Percentiles rank a stretch among this genome's conserved stretches.
Conservation (phyloP, 2,113 vertebrate species). For the Clarias macrocephalus region DNA sequence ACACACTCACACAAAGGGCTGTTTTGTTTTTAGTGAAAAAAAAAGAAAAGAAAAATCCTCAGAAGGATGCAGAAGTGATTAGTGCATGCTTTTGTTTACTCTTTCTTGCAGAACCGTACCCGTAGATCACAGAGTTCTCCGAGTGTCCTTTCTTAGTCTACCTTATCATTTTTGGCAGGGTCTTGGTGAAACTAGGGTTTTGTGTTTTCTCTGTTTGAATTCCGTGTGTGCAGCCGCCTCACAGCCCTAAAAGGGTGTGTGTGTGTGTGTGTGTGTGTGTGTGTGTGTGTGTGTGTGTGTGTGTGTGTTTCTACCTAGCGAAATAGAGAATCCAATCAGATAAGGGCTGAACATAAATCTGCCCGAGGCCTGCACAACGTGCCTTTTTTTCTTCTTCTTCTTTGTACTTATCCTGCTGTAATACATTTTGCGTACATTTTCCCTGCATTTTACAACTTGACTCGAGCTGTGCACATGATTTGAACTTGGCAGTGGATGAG, state of each 20-base stretch:
- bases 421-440: conserved; percentile 19
- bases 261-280: conserved; percentile 36
- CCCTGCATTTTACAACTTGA: conserved; percentile 35
- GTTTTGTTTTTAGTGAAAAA: conserved; percentile 20
- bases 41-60: background rate
- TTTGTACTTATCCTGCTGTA: conserved; percentile 34
- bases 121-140: background rate
- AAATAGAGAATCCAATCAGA: conserved; percentile 48
- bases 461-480: conserved; percentile 32
- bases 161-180: conserved; percentile 68
- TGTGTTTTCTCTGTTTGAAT: conserved; percentile 73
- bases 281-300: conserved; percentile 33
- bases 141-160: background rate
- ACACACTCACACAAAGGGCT: conserved; percentile 14
- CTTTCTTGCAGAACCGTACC: conserved; percentile 33
- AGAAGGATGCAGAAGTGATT: background rate
- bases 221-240: conserved; percentile 69
- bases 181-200: conserved; percentile 76
- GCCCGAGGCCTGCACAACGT: conserved; percentile 42
- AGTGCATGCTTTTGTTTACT: background rate
- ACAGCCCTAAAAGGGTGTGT: conserved; percentile 59
- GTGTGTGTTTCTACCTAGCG: conserved; percentile 40
- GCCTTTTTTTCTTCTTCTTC: background rate
- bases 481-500: conserved; percentile 48
- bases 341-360: conserved; percentile 54